Evolutionary conservation across 2,888 invertebrate species (phyloP).

Genomic region (Spilosoma lubricipeda): DNA sequence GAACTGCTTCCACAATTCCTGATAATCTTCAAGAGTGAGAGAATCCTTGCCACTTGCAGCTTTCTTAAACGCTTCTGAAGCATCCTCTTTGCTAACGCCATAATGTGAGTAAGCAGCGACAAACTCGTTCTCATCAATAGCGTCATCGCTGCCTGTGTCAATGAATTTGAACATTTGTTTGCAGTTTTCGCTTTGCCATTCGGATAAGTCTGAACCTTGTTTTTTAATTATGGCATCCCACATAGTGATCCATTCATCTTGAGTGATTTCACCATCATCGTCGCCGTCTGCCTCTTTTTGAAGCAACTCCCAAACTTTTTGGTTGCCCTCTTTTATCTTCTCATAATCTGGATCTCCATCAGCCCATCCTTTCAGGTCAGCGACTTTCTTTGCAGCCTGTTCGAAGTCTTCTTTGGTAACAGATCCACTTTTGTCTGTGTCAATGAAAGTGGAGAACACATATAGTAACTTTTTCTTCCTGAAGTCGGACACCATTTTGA

Average conservation of each 20-base stretch:
- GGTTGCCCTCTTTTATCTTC: constrained; percentile 90
- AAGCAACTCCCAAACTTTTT: constrained; percentile 94
- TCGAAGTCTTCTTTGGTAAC: constrained; percentile 96
- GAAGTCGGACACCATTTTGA: constrained; percentile 92
- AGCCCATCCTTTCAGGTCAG: constrained; percentile 92
- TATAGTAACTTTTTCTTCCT: constrained; percentile 95
- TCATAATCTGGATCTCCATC: constrained; percentile 90
- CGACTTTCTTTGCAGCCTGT: constrained; percentile 93
- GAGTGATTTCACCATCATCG: constrained; percentile 94
- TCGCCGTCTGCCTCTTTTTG: constrained; percentile 93
- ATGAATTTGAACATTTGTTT: constrained; percentile 95
- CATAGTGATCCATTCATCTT: constrained; percentile 95
- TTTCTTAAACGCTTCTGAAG: constrained; percentile 91
- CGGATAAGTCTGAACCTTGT: constrained; percentile 88
- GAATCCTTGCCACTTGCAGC: constrained; percentile 91
- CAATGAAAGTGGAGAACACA: constrained; percentile 95
- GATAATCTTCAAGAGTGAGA: constrained; percentile 92
- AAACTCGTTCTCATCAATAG: constrained; percentile 93
- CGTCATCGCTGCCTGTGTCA: constrained; percentile 92
- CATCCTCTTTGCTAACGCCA: constrained; percentile 90
- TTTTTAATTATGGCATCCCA: constrained; percentile 93
- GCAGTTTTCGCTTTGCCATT: constrained; percentile 95
- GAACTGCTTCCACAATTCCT: constrained; percentile 93
- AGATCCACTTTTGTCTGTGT: constrained; percentile 94
- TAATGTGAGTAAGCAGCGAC: constrained; percentile 93